Evolutionary conservation across 2,888 invertebrate species (phyloP).

Genomic region (Malthinus seriepunctatus): DNA sequence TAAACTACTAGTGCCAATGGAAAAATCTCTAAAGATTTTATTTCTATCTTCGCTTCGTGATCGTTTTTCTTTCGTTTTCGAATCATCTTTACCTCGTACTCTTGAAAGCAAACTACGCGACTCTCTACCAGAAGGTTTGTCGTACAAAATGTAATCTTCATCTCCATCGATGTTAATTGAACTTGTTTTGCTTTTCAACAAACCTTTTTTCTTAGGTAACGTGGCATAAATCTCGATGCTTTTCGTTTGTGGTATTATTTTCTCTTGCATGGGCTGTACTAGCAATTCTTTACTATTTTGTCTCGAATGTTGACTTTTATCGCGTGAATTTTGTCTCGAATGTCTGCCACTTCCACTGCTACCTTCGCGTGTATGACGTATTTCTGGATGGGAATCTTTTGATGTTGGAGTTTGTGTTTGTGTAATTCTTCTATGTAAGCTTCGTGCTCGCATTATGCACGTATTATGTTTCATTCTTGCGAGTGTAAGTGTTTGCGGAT

Average conservation of each 20-base stretch:
- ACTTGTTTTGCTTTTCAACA: constrained; percentile 63
- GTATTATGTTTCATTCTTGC: constrained; percentile 95
- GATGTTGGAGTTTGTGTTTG: constrained; percentile 56
- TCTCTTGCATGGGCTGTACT: constrained; percentile 43
- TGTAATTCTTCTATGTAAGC: constrained; percentile 79
- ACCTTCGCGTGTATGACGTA: constrained; percentile 73
- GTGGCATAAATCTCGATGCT: constrained; percentile 92
- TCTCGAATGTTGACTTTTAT: constrained; percentile 66
- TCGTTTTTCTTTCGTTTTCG: constrained; percentile 74
- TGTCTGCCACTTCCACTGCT: constrained; percentile 73
- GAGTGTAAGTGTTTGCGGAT: constrained; percentile 86
- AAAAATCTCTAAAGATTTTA: constrained; percentile 72
- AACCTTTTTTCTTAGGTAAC: constrained; percentile 82
- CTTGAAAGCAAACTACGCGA: constrained; percentile 69
- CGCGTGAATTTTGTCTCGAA: constrained; percentile 72
- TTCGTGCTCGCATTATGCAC: constrained; percentile 88
- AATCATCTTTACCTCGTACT: constrained; percentile 67
- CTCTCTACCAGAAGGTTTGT: constrained; percentile 70
- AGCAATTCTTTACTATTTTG: constrained; percentile 66
- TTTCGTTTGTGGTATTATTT: constrained; percentile 54
- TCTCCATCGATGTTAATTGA: constrained; percentile 73
- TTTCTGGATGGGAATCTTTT: constrained; percentile 64
- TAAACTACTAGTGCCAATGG: constrained; percentile 61
- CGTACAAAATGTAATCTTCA: constrained; percentile 67
- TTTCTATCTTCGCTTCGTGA: constrained; percentile 86